Conservation (phyloP, 1,140 invertebrate species). For the Drosophila suzukii region DNA sequence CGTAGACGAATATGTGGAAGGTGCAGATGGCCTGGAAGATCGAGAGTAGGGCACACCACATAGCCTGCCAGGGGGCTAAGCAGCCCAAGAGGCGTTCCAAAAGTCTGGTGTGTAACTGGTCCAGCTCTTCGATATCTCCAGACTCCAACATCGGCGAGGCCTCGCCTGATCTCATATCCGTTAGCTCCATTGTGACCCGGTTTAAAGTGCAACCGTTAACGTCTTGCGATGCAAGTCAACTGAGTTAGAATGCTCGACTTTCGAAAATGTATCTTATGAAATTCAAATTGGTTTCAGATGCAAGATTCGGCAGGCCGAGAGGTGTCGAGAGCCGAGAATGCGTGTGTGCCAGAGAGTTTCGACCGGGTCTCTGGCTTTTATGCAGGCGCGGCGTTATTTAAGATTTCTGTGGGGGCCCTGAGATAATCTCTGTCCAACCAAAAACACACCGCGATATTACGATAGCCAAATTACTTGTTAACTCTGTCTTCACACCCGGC, state of each 20-base stretch:
- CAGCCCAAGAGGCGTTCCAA: conserved; percentile 86
- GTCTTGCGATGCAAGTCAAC: conserved; percentile 64
- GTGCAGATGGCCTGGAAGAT: conserved; percentile 85
- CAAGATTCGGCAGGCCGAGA: conserved; percentile 43
- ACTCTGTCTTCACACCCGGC: conserved; percentile 9
- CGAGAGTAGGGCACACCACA: conserved; percentile 88
- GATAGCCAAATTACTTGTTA: conserved; percentile 44
- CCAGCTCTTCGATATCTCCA: conserved; percentile 44
- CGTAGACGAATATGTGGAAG: conserved; percentile 82
- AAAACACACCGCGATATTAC: conserved; percentile 17
- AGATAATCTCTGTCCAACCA: conserved; percentile 12
- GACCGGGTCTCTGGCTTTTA: conserved; percentile 21
- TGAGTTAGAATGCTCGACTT: conserved; percentile 57
- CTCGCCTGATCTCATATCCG: conserved; percentile 36
- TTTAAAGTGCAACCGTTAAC: conserved; percentile 57
- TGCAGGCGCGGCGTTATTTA: conserved; percentile 33
- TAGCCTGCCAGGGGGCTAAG: conserved; percentile 88
- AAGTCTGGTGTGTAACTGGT: conserved; percentile 53
- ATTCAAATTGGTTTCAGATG: conserved; percentile 56
- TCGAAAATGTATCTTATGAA: conserved; percentile 41
- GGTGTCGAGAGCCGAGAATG: conserved; percentile 38
- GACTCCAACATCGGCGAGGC: conserved; percentile 59
- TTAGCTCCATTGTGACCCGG: conserved; percentile 15
- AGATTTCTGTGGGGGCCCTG: conserved; percentile 20
- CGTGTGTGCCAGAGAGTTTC: conserved; percentile 35